Evolutionary conservation across 2,113 vertebrate species (phyloP).

Genomic region (Semicossyphus pulcher): DNA sequence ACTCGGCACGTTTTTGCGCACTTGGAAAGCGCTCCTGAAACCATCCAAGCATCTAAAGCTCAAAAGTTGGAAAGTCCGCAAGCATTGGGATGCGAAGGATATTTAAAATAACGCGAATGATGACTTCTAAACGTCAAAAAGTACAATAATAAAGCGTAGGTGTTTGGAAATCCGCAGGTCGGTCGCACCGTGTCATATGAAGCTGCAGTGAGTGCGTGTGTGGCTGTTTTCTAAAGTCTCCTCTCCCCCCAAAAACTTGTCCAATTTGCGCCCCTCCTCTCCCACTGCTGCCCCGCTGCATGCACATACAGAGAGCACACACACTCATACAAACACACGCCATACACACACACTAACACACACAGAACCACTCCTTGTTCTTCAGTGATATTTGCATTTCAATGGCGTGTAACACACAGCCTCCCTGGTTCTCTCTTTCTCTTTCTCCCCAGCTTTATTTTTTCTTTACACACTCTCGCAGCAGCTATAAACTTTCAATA

Average conservation of each 20-base stretch:
- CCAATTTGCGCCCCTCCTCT: conserved; percentile 84
- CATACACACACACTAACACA: conserved; percentile 64
- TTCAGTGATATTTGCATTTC: conserved; percentile 87
- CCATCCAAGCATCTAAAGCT: conserved; percentile 52
- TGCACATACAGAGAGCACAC: conserved; percentile 72
- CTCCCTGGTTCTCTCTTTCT: conserved; percentile 64
- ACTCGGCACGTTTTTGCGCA: conserved; percentile 69
- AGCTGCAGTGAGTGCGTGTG: conserved; percentile 72
- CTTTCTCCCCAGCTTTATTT: conserved; percentile 75
- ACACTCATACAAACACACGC: conserved; percentile 57
- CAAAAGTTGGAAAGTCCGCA: conserved; percentile 8
- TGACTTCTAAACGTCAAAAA: neutral
- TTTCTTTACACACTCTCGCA: conserved; percentile 71
- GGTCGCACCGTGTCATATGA: conserved; percentile 69
- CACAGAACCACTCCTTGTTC: conserved; percentile 87
- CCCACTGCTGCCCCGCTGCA: conserved; percentile 71
- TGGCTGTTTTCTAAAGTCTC: conserved; percentile 84
- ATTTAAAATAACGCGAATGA: no score
- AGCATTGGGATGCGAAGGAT: neutral
- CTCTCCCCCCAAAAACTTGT: conserved; percentile 84
- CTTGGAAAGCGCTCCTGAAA: conserved; percentile 63
- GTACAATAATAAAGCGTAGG: conserved; percentile 2
- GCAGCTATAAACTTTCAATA: conserved; percentile 76
- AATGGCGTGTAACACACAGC: conserved; percentile 85
- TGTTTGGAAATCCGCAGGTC: conserved; percentile 67